phyloP scores from a whole-genome alignment of 2,888 invertebrate species.

The Dromius quadrimaculatus region DNA sequence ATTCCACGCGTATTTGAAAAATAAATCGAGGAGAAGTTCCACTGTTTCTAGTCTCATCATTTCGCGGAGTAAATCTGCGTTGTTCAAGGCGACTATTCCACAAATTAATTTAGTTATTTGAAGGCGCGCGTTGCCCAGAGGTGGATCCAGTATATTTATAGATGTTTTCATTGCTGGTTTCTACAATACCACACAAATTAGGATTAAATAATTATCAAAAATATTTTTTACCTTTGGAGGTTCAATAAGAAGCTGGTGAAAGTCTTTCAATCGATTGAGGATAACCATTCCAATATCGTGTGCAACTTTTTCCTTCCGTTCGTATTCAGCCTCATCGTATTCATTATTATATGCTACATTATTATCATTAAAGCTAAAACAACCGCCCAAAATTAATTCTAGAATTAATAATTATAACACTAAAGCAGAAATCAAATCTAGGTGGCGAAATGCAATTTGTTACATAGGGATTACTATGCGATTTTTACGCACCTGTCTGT shows the following conservation, averaged over 20 bases:
- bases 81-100: slow-evolving; percentile 80
- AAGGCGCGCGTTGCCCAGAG: slow-evolving; percentile 83
- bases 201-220: neutral
- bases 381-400: slow-evolving; percentile 1
- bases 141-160: slow-evolving; percentile 78
- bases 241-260: slow-evolving; percentile 76
- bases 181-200: slow-evolving; percentile 60
- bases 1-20: slow-evolving; percentile 92
- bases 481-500: slow-evolving; percentile 45
- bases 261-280: slow-evolving; percentile 76
- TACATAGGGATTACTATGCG: neutral
- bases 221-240: slow-evolving; percentile 75
- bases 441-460: slow-evolving; percentile 17
- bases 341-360: slow-evolving; percentile 60
- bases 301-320: slow-evolving; percentile 73
- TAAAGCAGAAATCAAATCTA: slow-evolving; percentile 17
- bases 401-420: slow-evolving; percentile 10
- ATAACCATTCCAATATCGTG: slow-evolving; percentile 75
- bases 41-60: slow-evolving; percentile 70
- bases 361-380: slow-evolving; percentile 48
- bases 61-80: slow-evolving; percentile 78
- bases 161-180: slow-evolving; percentile 78
- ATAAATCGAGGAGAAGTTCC: slow-evolving; percentile 81
- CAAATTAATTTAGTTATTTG: slow-evolving; percentile 85
- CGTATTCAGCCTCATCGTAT: slow-evolving; percentile 68